phyloP scores from a whole-genome alignment of 1,140 invertebrate species.

The Doryteuthis pealeii region DNA sequence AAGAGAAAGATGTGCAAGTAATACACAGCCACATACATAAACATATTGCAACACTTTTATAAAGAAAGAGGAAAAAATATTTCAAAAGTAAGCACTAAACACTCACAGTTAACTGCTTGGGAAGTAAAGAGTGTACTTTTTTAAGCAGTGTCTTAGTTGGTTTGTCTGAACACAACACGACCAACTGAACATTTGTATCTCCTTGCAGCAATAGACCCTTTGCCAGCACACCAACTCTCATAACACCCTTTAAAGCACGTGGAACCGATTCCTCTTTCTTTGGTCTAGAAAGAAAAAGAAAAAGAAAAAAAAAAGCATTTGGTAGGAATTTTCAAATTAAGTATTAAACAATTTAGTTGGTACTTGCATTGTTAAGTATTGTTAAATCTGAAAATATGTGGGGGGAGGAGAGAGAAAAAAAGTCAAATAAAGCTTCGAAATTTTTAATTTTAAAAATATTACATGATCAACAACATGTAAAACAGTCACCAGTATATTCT shows the following conservation, averaged over 20 bases:
- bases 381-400: too few relatives aligned
- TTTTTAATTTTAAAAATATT: too few relatives aligned
- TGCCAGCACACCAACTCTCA: constrained; percentile 89
- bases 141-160: constrained; percentile 81
- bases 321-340: neutral
- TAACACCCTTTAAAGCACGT: constrained; percentile 85
- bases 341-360: neutral
- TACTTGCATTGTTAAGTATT: neutral
- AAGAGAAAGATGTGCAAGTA: too few relatives aligned
- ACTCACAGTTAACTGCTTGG: constrained; percentile 56
- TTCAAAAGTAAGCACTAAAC: neutral
- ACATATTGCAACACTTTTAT: too few relatives aligned
- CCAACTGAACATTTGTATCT: constrained; percentile 82
- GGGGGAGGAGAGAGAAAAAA: too few relatives aligned
- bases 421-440: too few relatives aligned
- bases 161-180: constrained; percentile 88
- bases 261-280: constrained; percentile 58
- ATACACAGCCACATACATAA: too few relatives aligned
- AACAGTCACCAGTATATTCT: too few relatives aligned
- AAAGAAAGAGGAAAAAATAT: too few relatives aligned
- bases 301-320: constrained; percentile 1
- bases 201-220: constrained; percentile 86
- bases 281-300: constrained; percentile 17
- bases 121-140: constrained; percentile 79
- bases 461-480: too few relatives aligned